Evolutionary conservation across 2,888 invertebrate species (phyloP), one percentile per base, ranked within the genome.

Genomic region (Colostygia pectinataria): DNA sequence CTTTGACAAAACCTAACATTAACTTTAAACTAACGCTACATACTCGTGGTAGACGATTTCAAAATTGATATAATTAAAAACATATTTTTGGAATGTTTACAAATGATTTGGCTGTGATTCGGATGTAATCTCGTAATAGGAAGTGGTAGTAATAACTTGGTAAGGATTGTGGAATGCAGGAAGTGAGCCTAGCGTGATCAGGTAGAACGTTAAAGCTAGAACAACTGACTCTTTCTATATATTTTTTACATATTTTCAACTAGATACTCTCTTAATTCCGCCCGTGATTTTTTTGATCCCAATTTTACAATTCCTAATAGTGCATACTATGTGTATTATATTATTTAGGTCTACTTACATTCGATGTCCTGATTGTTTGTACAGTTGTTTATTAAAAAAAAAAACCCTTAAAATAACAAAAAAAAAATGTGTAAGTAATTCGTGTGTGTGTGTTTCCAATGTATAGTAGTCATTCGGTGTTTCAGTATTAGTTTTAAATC

Each of bases 401-500:
- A 68, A 64, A 48, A 31, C 1, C 8, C n/a, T 49, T 55, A 63
- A 65, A 65, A 62, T 53, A 61, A 41, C 14, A 45, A 40, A 68
- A 67, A 73, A 54, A 57, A 47, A 40, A n/a, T n/a, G n/a, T n/a
- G n/a, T n/a, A 10, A 23, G 42, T 37, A 45, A 25, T 32, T 38
- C 14, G 18, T 31, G 71, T 78, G 74, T 41, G 71, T 78, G 74
- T 71, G 66, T 70, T 66, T 64, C 61, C 66, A 54, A 42, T 58
- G 44, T 63, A 61, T 77, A 80, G 83, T 72, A 77, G 80, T 80
- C 39, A 67, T 71, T 80, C 65, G 71, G 71, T 82, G 72, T 81
- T 74, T 74, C 83, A 87, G 85, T 86, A 85, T 87, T 88, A 83
- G 83, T 80, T 82, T 80, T 80, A 83, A 85, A 83, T 83, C 75